Percentiles rank a stretch among this genome's conserved stretches.
These are phyloP conservation scores for Tanytarsus gracilentus DNA, from an alignment of 2,888 invertebrate genomes.

Conservation along the genomic window DNA sequence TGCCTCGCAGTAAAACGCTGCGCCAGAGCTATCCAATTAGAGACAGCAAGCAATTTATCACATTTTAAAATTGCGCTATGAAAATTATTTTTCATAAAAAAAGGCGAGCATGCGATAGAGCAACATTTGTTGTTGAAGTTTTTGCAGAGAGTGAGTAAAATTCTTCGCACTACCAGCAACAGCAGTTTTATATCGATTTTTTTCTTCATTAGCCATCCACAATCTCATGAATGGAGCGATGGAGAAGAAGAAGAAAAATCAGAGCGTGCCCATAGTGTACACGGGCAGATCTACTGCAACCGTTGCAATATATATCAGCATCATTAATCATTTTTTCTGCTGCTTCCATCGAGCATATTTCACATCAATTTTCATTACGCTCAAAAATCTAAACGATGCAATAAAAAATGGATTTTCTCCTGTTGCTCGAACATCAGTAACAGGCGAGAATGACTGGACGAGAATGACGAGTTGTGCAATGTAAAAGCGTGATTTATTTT, in stretches of 20 bases:
- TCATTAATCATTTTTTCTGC: slow-evolving; percentile 24
- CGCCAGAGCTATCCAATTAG: slow-evolving; percentile 27
- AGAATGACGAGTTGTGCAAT: too few species aligned
- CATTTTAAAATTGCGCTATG: slow-evolving; percentile 1
- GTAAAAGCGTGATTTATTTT: too few species aligned
- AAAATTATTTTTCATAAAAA: background rate
- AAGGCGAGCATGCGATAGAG: background rate
- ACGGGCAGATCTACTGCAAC: too few species aligned
- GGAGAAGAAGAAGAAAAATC: too few species aligned
- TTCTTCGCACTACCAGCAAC: background rate
- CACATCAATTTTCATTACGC: slow-evolving; percentile 29
- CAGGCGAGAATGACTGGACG: too few species aligned
- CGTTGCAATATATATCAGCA: background rate
- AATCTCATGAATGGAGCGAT: too few species aligned
- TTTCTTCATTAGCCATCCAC: slow-evolving; percentile 21
- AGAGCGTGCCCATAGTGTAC: too few species aligned
- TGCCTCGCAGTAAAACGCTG: too few species aligned
- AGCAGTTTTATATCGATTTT: slow-evolving; percentile 23
- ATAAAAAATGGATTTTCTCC: slow-evolving; percentile 27
- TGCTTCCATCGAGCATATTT: slow-evolving; percentile 19
- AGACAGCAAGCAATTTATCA: slow-evolving; percentile 23
- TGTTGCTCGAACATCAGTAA: slow-evolving; percentile 16
- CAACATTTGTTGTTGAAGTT: slow-evolving; percentile 22
- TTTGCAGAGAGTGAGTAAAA: background rate
- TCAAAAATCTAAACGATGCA: slow-evolving; percentile 23